phyloP scores from a whole-genome alignment of 2,797 vertebrate genomes.

The Furcifer pardalis region DNA sequence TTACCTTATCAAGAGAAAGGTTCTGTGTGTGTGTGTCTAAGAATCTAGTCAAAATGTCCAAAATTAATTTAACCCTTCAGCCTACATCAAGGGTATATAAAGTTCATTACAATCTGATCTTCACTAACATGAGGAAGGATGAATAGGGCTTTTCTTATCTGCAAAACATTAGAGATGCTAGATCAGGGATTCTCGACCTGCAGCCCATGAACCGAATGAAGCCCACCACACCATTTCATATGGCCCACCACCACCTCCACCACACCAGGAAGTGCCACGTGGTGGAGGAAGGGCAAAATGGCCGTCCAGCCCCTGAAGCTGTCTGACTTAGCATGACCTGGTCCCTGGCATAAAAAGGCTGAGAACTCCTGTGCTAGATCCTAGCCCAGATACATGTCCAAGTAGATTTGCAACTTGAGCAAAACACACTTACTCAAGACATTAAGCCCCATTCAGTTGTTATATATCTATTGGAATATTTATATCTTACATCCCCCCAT shows the following conservation, averaged over 20 bases:
- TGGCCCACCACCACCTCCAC: too few relatives aligned
- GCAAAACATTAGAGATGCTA: not conserved
- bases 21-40: constrained; percentile 12
- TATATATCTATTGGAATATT: not conserved
- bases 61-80: not conserved
- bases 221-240: too few relatives aligned
- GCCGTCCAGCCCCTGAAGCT: too few relatives aligned
- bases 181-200: too few relatives aligned
- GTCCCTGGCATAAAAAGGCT: too few relatives aligned
- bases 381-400: not conserved
- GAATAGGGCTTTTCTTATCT: too few relatives aligned
- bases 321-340: too few relatives aligned
- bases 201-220: too few relatives aligned
- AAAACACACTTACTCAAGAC: not conserved
- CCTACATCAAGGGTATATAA: not conserved
- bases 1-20: constrained; percentile 58
- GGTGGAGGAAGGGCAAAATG: too few relatives aligned
- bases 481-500: not conserved
- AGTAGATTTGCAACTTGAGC: not conserved
- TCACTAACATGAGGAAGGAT: not conserved
- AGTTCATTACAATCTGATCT: not conserved
- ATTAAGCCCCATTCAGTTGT: not conserved
- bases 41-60: constrained; percentile 24
- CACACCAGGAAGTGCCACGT: too few relatives aligned
- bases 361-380: too few relatives aligned